Conservation (phyloP, 53 echinoderm and acorn worm species). For the Arbacia lixula region DNA sequence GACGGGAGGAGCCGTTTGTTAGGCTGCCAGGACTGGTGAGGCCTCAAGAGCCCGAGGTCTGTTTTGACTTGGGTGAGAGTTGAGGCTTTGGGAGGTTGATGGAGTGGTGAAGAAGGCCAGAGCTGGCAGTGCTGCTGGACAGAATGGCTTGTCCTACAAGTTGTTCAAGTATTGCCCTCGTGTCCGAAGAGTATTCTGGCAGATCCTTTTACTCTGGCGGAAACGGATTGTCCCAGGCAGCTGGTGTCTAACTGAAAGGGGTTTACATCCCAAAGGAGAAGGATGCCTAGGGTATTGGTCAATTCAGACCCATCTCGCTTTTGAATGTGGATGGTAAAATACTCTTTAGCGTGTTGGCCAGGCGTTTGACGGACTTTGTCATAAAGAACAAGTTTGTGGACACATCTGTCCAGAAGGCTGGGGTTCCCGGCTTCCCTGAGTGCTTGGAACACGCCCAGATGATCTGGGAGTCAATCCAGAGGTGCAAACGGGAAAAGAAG, state of each 20-base stretch:
- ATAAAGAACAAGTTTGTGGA: conserved; percentile 36
- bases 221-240: conserved; percentile 14
- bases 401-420: conserved; percentile 56
- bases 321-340: conserved; percentile 51
- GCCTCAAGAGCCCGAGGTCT: not conserved
- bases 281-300: conserved; percentile 26
- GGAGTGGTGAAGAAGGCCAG: not conserved
- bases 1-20: not conserved
- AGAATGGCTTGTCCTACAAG: conserved; percentile 55
- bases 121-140: conserved; percentile 46
- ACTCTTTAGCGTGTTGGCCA: conserved; percentile 43
- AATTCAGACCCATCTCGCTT: conserved; percentile 36
- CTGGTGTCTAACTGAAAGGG: too few species aligned
- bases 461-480: conserved; percentile 48
- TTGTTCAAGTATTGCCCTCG: conserved; percentile 54
- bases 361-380: conserved; percentile 27
- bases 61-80: conserved; percentile 18
- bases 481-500: conserved; percentile 29
- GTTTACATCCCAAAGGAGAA: conserved; percentile 52
- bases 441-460: conserved; percentile 41
- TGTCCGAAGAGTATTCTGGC: conserved; percentile 33
- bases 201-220: conserved; percentile 30
- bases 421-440: conserved; percentile 49
- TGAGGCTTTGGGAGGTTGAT: conserved; percentile 11
- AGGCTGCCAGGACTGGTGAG: conserved; percentile 29